Conservation (phyloP, 2,888 invertebrate genomes). For the Schizotus pectinicornis region DNA sequence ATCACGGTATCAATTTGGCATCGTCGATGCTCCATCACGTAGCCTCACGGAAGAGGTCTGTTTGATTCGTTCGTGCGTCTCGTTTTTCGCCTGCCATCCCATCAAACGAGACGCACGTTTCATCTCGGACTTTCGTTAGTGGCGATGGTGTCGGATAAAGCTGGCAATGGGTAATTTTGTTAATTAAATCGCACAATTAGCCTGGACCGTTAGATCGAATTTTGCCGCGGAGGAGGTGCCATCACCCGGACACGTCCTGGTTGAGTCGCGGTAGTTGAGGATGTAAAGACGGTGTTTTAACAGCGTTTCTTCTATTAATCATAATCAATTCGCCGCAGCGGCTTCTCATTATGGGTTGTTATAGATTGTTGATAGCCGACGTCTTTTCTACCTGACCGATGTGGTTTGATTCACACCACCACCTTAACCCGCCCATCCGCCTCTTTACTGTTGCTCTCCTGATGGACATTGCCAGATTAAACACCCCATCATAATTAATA, state of each 20-base stretch:
- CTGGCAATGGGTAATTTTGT: background rate
- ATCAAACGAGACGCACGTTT: constrained; percentile 22
- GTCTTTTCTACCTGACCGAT: constrained; percentile 23
- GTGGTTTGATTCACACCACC: constrained; percentile 41
- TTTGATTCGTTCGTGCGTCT: constrained; percentile 5
- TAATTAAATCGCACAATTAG: background rate
- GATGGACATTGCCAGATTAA: constrained; percentile 38
- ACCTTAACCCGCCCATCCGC: constrained; percentile 42
- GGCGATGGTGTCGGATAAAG: background rate
- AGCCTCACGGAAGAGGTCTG: constrained; percentile 48
- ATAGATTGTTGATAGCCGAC: constrained; percentile 55
- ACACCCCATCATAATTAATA: constrained; percentile 41
- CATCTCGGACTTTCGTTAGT: constrained; percentile 1
- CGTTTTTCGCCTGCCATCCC: background rate
- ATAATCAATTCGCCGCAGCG: constrained; percentile 57
- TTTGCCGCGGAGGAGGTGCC: constrained; percentile 11
- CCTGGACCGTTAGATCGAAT: constrained; percentile 9
- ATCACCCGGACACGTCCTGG: background rate
- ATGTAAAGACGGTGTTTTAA: constrained; percentile 32
- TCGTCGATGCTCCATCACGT: constrained; percentile 57
- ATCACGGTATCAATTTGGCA: constrained; percentile 57
- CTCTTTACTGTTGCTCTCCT: constrained; percentile 23
- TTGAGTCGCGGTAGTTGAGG: constrained; percentile 6
- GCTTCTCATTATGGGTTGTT: constrained; percentile 59
- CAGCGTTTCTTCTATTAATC: constrained; percentile 50